phyloP scores from a whole-genome alignment of 2,113 vertebrate species.

The Daboia siamensis region DNA sequence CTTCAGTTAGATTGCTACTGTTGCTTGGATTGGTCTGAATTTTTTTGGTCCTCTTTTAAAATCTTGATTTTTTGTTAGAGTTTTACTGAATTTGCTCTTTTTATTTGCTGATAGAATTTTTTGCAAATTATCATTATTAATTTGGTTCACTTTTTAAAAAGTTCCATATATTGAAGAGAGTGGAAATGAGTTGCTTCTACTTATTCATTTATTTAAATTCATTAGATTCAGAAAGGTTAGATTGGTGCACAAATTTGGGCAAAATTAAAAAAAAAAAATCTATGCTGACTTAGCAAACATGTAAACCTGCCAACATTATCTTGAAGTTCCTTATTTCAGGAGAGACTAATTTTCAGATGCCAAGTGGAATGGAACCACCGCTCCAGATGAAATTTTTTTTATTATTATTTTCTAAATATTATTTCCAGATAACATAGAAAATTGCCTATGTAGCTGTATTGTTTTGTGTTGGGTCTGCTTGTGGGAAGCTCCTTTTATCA shows the following conservation, averaged over 20 bases:
- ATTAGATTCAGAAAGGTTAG: not conserved
- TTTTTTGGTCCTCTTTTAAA: not conserved
- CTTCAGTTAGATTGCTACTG: not conserved
- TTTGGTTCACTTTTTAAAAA: not conserved
- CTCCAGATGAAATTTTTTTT: not conserved
- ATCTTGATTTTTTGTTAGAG: not conserved
- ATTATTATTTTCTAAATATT: not conserved
- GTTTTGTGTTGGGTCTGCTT: not conserved
- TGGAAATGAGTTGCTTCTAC: not conserved
- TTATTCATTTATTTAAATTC: not conserved
- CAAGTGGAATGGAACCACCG: not conserved
- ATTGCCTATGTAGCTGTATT: not conserved
- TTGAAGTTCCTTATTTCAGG: not conserved
- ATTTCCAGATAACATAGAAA: not conserved
- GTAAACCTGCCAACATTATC: not conserved
- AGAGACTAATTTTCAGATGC: not conserved
- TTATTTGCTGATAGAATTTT: not conserved
- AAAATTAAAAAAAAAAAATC: not conserved
- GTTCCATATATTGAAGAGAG: not conserved
- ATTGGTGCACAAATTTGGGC: not conserved
- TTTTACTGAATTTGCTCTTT: not conserved
- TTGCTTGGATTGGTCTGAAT: not conserved
- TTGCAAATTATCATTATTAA: not conserved
- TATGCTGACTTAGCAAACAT: not conserved
- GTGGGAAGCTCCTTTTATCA: not conserved